Evolutionary conservation across 1,140 invertebrate genomes (phyloP), one percentile per base, ranked within the genome.

Genomic region (Pseudomyrmex gracilis): DNA sequence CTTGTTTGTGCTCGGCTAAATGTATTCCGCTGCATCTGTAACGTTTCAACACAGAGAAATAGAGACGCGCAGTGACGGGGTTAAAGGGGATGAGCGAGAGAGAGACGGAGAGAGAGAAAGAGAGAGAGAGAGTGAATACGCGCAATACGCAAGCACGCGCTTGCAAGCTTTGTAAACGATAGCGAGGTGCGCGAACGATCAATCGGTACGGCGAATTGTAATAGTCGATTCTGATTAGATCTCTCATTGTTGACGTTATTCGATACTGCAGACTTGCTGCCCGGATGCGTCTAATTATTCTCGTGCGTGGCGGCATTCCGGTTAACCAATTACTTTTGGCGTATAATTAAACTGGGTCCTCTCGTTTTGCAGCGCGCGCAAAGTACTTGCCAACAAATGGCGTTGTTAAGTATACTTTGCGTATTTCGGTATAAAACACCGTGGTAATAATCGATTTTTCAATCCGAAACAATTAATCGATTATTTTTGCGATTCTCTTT

Each of bases 161-260:
- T 87, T 85, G 88, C 88, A 71, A 85, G 88, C 88, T 88, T 89
- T 89, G 88, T 89, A 88, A 90, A 90, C 86, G 88, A 88, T 89
- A 90, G 83, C 87, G 60, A 70, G 49, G 73, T 63, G 83, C 53
- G 82, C 73, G 78, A 64, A 66, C 84, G 84, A 90, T 87, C 88
- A 89, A 90, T 90, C 83, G 89, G 78, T 55, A 83, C 74, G 84
- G 87, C 84, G 87, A 90, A 90, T 88, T 87, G 89, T 86, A 88
- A 85, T 83, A 86, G 80, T 64, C 85, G 85, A 90, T 88, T 90
- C 89, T 90, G 89, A 90, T 90, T 88, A 88, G 89, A 90, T 90
- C 88, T 86, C 76, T 80, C 83, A 88, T 86, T 90, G 82, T 90
- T 87, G 83, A 87, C 85, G 88, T 86, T 89, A 89, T 89, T 88